Base-by-base conservation (phyloP, 2,113 vertebrate genomes). In the Cynopterus brachyotis region DNA sequence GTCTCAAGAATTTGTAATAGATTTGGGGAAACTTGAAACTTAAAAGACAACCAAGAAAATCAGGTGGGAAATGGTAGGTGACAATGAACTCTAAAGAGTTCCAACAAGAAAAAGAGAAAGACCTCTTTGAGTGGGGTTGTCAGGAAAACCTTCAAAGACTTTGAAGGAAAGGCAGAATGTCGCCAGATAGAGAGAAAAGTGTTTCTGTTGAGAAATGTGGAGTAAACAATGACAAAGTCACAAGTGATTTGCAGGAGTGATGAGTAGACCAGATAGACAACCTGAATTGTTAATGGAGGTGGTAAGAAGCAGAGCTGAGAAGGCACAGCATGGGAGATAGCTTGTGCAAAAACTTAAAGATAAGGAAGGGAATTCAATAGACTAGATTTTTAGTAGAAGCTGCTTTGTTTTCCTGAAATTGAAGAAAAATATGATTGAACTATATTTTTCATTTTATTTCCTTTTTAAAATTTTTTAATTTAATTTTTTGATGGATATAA, bases 201-300 rank as follows among this genome's bases (percentile, higher is more conserved):
- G 24, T 9, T 69, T 90, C 60, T 83, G 19, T 32, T 7, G 28
- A 70, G 45, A 57, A 69, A 84, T 6, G 15, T 0, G 32, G 37
- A 75, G 9, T 50, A 17, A 62, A n/a, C 13, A 59, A 76, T 9
- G 62, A 53, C 19, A 45, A 79, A 32, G 80, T 55, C 20, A 11
- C 20, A 50, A 45, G 66, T 13, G 42, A 7, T 70, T 15, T 35
- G 30, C 6, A 89, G 66, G 59, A n/a, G 30, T 50, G 30, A 20
- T 3, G 30, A 28, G 37, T 17, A 59, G 55, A 53, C 22, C 35
- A 40, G 40, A 62, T 13, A 30, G 47, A 28, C 32, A 20, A 35
- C 9, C 35, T 45, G 57, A 28, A 20, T 5, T 0, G 4, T 11
- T 75, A 35, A 2, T 1, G 0, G 0, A 5, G 6, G 9, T 32